phyloP scores from a whole-genome alignment of 2,113 vertebrate species.

The Epinephelus fuscoguttatus region DNA sequence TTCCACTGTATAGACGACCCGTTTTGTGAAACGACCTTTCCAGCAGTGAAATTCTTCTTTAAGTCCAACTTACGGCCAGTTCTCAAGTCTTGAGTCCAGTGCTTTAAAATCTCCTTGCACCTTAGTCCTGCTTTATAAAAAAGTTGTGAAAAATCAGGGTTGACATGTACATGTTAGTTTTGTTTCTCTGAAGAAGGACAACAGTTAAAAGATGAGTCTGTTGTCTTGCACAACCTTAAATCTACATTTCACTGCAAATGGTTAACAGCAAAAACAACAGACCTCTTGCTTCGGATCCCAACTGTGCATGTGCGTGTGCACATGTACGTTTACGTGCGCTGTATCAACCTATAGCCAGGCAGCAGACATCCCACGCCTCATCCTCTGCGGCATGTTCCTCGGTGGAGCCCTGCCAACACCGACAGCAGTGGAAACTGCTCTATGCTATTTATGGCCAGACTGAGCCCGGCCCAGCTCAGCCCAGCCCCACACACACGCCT shows the following conservation, averaged over 20 bases:
- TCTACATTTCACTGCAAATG: background rate
- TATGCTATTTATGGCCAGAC: constrained; percentile 70
- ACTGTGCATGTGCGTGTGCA: too few relatives aligned
- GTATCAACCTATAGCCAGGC: constrained; percentile 30
- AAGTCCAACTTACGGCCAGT: background rate
- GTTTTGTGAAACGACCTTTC: too few relatives aligned
- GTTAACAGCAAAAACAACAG: constrained; percentile 5
- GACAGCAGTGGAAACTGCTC: constrained; percentile 66
- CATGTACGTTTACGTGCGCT: background rate
- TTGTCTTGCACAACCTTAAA: background rate
- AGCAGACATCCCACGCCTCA: constrained; percentile 62
- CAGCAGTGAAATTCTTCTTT: too few relatives aligned
- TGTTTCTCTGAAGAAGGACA: background rate
- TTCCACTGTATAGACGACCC: too few relatives aligned
- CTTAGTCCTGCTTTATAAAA: too few relatives aligned
- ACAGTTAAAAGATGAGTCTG: background rate
- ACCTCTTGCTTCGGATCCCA: background rate
- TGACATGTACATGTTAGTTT: background rate
- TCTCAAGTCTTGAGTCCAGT: background rate
- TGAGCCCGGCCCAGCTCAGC: constrained; percentile 41
- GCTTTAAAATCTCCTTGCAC: background rate
- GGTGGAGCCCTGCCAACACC: constrained; percentile 69
- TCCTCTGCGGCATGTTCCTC: constrained; percentile 72
- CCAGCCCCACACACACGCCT: constrained; percentile 23
- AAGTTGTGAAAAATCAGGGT: background rate